Evolutionary conservation across 2,797 vertebrate genomes (phyloP).

Genomic region (Sebastes minor): DNA sequence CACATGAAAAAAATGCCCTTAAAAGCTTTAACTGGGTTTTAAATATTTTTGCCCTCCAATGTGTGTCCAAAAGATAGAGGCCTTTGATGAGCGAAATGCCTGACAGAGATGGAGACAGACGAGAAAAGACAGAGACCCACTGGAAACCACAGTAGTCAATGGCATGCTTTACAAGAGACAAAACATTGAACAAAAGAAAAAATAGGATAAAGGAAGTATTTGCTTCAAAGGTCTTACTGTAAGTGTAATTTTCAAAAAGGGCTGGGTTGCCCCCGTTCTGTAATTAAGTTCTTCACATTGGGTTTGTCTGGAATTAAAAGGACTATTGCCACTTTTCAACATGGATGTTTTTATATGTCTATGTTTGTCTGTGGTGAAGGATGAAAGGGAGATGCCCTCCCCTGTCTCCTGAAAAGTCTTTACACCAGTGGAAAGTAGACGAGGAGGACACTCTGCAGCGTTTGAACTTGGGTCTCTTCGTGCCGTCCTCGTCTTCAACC

Average conservation of each 20-base stretch:
- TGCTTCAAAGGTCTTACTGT: constrained; percentile 82
- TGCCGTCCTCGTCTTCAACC: constrained; percentile 51
- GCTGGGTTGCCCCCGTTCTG: constrained; percentile 80
- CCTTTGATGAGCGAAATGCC: constrained; percentile 58
- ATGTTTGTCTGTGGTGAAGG: constrained; percentile 82
- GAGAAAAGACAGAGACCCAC: constrained; percentile 59
- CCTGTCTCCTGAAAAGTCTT: constrained; percentile 75
- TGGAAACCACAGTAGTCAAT: constrained; percentile 77
- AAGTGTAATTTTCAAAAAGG: constrained; percentile 80
- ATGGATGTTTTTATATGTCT: constrained; percentile 83
- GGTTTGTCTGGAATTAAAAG: constrained; percentile 83
- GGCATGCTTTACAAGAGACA: constrained; percentile 76
- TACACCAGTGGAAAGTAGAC: constrained; percentile 70
- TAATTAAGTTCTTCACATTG: constrained; percentile 82
- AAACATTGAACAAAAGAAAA: constrained; percentile 77
- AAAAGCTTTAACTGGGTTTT: neutral
- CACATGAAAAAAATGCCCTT: no score
- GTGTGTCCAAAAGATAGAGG: constrained; percentile 31
- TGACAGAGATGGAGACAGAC: constrained; percentile 55
- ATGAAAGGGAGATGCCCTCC: constrained; percentile 78
- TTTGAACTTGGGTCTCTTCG: constrained; percentile 69
- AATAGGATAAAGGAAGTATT: constrained; percentile 78
- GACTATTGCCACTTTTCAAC: constrained; percentile 80
- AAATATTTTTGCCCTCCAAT: constrained; percentile 24
- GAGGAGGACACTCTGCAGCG: constrained; percentile 54